Conservation (phyloP, 2,888 invertebrate species). For the Xestia ashworthii region DNA sequence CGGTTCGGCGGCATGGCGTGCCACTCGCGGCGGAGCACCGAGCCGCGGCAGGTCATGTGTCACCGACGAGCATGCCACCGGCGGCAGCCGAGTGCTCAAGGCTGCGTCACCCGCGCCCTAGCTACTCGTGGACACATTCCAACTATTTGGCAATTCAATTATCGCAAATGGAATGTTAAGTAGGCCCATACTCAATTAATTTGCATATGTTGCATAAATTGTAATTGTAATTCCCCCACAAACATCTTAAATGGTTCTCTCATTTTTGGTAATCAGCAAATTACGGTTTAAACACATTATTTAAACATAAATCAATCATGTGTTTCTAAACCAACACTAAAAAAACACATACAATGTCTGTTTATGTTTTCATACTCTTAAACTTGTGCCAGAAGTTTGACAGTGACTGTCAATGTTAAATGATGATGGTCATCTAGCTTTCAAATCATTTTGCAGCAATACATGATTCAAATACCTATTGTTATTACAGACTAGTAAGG, state of each 20-base stretch:
- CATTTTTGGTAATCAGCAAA: not conserved
- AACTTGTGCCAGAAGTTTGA: conserved; percentile 16
- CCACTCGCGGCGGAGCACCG: conserved; percentile 49
- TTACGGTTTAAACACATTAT: too few relatives aligned
- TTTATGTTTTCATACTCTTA: conserved; percentile 18
- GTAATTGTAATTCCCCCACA: not conserved
- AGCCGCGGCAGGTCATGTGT: conserved; percentile 44
- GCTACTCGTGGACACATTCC: not conserved
- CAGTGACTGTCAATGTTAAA: conserved; percentile 26
- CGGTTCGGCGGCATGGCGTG: conserved; percentile 66
- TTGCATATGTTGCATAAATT: not conserved
- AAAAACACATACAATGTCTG: not conserved
- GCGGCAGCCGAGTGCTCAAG: not conserved
- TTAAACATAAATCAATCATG: not conserved
- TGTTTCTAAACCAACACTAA: not conserved
- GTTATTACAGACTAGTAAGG: not conserved
- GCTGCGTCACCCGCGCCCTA: conserved; percentile 3
- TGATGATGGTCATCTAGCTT: not conserved
- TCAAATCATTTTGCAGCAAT: too few relatives aligned
- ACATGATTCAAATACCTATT: not conserved
- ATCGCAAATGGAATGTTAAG: not conserved
- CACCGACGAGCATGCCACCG: conserved; percentile 42
- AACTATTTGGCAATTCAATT: conserved; percentile 2
- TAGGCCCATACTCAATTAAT: not conserved
- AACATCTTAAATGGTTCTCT: not conserved